Evolutionary conservation across 1,140 invertebrate genomes (phyloP), one percentile per base, ranked within the genome.

Genomic region (Schlechtendalia chinensis): DNA sequence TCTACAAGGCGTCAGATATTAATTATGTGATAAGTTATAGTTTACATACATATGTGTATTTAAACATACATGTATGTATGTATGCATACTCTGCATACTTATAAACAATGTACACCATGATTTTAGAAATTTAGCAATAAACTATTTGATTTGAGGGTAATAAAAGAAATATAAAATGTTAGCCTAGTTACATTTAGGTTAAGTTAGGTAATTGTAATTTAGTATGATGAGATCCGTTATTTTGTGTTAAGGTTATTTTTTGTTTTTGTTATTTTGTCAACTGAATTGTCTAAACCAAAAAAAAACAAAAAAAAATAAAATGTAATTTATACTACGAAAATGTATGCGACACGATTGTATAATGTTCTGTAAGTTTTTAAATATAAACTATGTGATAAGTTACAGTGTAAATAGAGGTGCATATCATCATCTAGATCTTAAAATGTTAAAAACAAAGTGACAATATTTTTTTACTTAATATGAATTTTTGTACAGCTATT

Each of bases 381-480:
- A 79, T 50, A 47, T 50, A 24, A 79, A 79, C 29, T 79, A 79
- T 79, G 75, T 79, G 75, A 79, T 79, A 79, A 79, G 75, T 79
- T 79, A 45, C 75, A 79, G 24, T 79, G 75, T 79, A 79, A 79
- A 79, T 79, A 79, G 75, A 45, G 75, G 58, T 79, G 75, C 75
- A 61, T 79, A 79, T 79, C 75, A 59, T 77, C 39, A 63, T 79
- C 24, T 79, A 79, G 75, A 79, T 79, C 75, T 79, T 63, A 50
- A 61, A 59, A 10, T 61, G 39, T 59, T 77, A 45, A 50, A 63
- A 79, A 39, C 61, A 61, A 79, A 61, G 61, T 79, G 75, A 79
- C 75, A 61, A 79, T 79, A 79, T 79, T 79, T 79, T 79, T 79
- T 79, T 79, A 79, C 75, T 79, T 61, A 47, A 61, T 79, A 61